These are phyloP conservation scores for Ariopsis seemanni DNA, from an alignment of 2,113 vertebrate genomes.

Conservation along the genomic window DNA sequence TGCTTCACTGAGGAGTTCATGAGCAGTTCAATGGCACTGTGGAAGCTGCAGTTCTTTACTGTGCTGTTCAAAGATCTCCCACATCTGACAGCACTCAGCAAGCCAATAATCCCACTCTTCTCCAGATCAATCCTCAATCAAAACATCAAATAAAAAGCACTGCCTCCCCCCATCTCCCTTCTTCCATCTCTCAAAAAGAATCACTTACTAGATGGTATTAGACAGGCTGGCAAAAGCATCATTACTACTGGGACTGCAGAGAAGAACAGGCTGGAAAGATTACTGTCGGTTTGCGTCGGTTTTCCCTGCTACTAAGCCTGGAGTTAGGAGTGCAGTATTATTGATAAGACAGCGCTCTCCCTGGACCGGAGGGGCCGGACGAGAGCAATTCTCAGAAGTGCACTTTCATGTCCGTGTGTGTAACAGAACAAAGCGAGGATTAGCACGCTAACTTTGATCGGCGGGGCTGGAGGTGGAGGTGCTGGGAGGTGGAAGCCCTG, in stretches of 20 bases:
- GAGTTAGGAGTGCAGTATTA: constrained; percentile 81
- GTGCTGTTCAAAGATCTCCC: constrained; percentile 98
- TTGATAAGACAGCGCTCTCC: constrained; percentile 77
- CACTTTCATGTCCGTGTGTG: constrained; percentile 82
- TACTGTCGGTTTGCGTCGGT: constrained; percentile 85
- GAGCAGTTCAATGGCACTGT: constrained; percentile 88
- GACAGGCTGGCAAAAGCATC: constrained; percentile 79
- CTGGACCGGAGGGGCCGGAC: constrained; percentile 68
- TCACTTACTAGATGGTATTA: constrained; percentile 89
- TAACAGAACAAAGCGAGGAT: constrained; percentile 81
- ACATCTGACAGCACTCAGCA: constrained; percentile 98
- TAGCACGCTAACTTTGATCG: constrained; percentile 73
- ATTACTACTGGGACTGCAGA: constrained; percentile 77
- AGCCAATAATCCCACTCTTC: constrained; percentile 99
- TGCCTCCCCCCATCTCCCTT: constrained; percentile 55
- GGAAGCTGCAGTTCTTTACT: constrained; percentile 93
- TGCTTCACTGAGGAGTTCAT: constrained; percentile 92
- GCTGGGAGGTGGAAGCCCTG: constrained; percentile 30
- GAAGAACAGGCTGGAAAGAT: constrained; percentile 69
- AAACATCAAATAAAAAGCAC: constrained; percentile 96
- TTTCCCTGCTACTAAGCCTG: constrained; percentile 80
- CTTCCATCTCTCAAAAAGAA: constrained; percentile 50
- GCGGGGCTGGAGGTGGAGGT: constrained; percentile 63
- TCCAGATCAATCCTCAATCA: constrained; percentile 99
- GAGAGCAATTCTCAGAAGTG: constrained; percentile 77